A percentile compares a stretch with the other conserved stretches of the same genome.
These are phyloP conservation scores for Antheraea assamensis DNA, from an alignment of 2,888 invertebrate genomes.

Conservation along the genomic window DNA sequence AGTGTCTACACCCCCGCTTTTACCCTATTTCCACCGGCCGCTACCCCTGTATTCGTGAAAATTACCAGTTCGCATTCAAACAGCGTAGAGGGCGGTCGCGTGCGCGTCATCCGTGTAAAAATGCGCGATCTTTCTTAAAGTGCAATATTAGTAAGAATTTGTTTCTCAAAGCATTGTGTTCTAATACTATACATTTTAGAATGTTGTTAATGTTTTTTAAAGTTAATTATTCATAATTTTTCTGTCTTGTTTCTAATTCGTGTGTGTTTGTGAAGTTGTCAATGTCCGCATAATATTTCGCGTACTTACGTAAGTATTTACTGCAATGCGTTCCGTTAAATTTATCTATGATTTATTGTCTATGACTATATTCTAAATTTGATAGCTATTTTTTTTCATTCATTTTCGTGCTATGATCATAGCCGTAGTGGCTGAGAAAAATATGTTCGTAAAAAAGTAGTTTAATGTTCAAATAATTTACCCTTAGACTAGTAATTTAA, in stretches of 20 bases:
- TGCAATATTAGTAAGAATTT: constrained; percentile 63
- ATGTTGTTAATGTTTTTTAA: constrained; percentile 33
- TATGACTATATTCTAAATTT: constrained; percentile 25
- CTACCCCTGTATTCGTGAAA: constrained; percentile 41
- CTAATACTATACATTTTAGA: constrained; percentile 35
- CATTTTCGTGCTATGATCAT: neutral
- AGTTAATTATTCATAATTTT: constrained; percentile 12
- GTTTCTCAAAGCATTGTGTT: constrained; percentile 48
- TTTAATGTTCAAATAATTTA: neutral
- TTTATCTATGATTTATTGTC: constrained; percentile 24
- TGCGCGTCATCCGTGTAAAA: constrained; percentile 35
- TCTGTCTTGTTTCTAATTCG: constrained; percentile 17
- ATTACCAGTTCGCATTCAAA: constrained; percentile 59
- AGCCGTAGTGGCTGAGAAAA: neutral
- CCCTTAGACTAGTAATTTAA: constrained; percentile 36
- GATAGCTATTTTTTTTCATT: neutral
- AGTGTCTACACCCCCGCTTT: constrained; percentile 45
- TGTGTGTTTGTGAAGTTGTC: constrained; percentile 49
- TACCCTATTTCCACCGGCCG: constrained; percentile 56
- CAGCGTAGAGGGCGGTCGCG: constrained; percentile 44
- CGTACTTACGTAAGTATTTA: constrained; percentile 76
- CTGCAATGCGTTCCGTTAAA: constrained; percentile 72
- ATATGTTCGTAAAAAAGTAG: neutral
- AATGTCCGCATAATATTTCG: constrained; percentile 44
- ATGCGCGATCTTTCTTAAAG: constrained; percentile 66